Conservation (phyloP, 1,140 invertebrate species). For the Sipha flava region DNA sequence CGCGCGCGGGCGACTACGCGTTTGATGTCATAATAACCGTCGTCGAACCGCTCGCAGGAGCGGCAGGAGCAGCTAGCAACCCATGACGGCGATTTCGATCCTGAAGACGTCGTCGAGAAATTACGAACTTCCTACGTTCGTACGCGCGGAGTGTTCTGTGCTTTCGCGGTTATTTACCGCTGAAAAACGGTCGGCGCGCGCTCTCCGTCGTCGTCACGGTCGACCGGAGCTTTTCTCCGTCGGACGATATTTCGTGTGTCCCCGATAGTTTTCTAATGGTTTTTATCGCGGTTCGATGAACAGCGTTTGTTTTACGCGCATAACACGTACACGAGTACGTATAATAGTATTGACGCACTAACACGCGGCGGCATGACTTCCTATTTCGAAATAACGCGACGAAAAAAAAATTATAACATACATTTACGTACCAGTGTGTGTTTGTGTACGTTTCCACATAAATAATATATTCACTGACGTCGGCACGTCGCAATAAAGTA, state of each 20-base stretch:
- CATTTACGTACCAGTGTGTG: not conserved
- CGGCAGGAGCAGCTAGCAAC: not conserved
- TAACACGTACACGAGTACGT: not conserved
- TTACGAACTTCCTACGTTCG: not conserved
- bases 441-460: not conserved
- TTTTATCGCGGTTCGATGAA: conserved; percentile 29
- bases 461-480: conserved; percentile 18
- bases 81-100: not conserved
- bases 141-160: not conserved
- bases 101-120: too few species aligned
- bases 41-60: not conserved
- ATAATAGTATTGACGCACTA: not conserved
- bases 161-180: not conserved
- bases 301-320: conserved; percentile 15
- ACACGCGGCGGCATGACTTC: too few species aligned
- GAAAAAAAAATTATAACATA: not conserved
- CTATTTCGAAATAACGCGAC: not conserved
- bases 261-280: conserved; percentile 23
- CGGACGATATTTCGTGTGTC: not conserved
- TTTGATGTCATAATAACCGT: conserved; percentile 2
- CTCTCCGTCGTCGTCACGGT: not conserved
- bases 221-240: not conserved
- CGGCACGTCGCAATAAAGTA: not conserved
- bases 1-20: not conserved
- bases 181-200: not conserved